Base-by-base conservation (phyloP, 2,113 vertebrate genomes). In the Natator depressus region DNA sequence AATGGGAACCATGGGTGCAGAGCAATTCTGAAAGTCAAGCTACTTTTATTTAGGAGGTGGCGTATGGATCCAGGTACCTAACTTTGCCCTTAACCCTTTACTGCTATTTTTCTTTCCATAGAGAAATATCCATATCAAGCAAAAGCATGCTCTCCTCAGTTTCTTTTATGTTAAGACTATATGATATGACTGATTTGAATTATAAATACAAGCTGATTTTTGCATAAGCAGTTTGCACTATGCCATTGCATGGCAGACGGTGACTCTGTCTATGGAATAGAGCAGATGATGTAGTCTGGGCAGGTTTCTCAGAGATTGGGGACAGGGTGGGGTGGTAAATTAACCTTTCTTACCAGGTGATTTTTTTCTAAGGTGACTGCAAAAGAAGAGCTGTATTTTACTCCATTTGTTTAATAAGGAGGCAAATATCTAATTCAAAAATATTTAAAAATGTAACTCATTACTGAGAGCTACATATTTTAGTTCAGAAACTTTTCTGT, bases 181-280 rank as follows among this genome's bases (percentile, higher is more conserved):
- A 88, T 75, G 53, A 82, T 80, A 87, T 2, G 10, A 76, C 84
- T 47, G 80, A 93, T 80, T 80, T 59, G 75, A 57, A 57, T 80
- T 35, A 75, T 78, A 95, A 95, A 91, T 75, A 94, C 89, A 79
- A 80, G 47, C 88, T 87, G 22, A 7, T 29, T 42, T 91, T 59
- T 8, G 8, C 2, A 8, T 8, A 10, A 82, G 57, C 13, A 47
- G 35, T 83, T 38, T 25, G 62, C 35, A 6, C 38, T 14, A 12
- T 47, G 91, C 93, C 94, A 85, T 53, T 0, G 1, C 35, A 79
- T 17, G 10, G 95, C 87, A 93, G 90, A 96, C 91, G 51, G 95
- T 65, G 88, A 49, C 72, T 38, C 92, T 72, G 54, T 2, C 82
- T 35, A 25, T 50, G 89, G 65, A 57, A 76, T 62, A 90, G 5